Evolutionary conservation across 2,797 vertebrate genomes (phyloP).

Genomic region (Cirrhinus molitorella): DNA sequence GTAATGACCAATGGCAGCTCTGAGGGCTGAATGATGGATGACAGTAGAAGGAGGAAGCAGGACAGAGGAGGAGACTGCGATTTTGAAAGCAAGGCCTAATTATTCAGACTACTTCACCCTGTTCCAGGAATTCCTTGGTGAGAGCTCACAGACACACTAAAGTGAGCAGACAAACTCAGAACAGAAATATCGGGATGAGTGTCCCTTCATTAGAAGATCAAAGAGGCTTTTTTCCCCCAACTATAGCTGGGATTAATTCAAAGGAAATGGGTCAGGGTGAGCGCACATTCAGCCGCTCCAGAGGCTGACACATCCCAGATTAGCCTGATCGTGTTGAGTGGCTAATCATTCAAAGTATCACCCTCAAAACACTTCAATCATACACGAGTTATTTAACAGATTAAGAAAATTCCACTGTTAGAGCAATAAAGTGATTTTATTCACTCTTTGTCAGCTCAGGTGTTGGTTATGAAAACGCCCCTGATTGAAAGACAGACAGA

Average conservation of each 20-base stretch:
- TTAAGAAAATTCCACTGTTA: slow-evolving; percentile 23
- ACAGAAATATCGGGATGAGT: slow-evolving; percentile 78
- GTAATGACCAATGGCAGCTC: slow-evolving; percentile 75
- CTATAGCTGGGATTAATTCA: slow-evolving; percentile 73
- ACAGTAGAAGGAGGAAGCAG: slow-evolving; percentile 42
- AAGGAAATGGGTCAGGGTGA: slow-evolving; percentile 69
- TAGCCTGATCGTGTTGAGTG: slow-evolving; percentile 37
- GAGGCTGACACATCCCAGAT: slow-evolving; percentile 53
- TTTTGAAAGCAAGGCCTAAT: slow-evolving; percentile 74
- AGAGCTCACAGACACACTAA: slow-evolving; percentile 68
- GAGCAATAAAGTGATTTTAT: neutral
- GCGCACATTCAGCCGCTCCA: slow-evolving; percentile 21
- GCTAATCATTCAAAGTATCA: slow-evolving; percentile 46
- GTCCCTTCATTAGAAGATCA: slow-evolving; percentile 80
- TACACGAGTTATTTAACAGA: slow-evolving; percentile 2
- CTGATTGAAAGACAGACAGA: neutral
- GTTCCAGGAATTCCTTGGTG: slow-evolving; percentile 74
- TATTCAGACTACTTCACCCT: slow-evolving; percentile 74
- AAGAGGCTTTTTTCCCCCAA: slow-evolving; percentile 71
- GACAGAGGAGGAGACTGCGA: slow-evolving; percentile 1
- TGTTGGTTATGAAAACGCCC: neutral
- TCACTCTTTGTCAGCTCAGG: neutral
- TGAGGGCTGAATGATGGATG: slow-evolving; percentile 73
- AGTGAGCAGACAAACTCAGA: slow-evolving; percentile 73
- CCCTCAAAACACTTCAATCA: slow-evolving; percentile 27